A percentile compares a stretch with the other conserved stretches of the same genome.
phyloP scores from a whole-genome alignment of 1,140 invertebrate genomes.

The Sesamia nonagrioides region DNA sequence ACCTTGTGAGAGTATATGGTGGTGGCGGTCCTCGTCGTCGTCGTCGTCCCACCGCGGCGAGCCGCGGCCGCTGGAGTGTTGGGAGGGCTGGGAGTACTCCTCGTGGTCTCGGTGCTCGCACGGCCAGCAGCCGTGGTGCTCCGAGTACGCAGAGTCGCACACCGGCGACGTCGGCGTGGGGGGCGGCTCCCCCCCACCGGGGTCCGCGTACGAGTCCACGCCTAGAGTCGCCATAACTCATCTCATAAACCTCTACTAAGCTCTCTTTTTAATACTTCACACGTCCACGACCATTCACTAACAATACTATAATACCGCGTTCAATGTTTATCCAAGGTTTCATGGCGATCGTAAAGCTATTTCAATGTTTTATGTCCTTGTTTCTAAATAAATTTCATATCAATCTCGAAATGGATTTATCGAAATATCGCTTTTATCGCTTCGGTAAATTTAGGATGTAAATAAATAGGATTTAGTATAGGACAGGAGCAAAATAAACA shows the following conservation, averaged over 20 bases:
- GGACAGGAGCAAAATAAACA: conserved; percentile 73
- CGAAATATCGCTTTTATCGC: conserved; percentile 53
- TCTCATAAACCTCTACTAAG: conserved; percentile 18
- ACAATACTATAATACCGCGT: background rate
- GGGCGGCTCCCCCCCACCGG: conserved; percentile 81
- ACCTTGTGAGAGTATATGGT: conserved; percentile 82
- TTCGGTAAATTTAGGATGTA: conserved; percentile 60
- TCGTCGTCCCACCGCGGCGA: conserved; percentile 88
- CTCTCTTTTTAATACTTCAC: background rate
- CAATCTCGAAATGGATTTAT: conserved; percentile 55
- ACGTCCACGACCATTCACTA: conserved; percentile 27
- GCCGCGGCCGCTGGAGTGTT: conserved; percentile 85
- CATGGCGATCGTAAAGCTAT: conserved; percentile 64
- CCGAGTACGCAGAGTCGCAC: conserved; percentile 86
- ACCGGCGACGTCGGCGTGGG: conserved; percentile 82
- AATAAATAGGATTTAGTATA: conserved; percentile 70
- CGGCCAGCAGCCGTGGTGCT: conserved; percentile 88
- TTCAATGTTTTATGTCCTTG: conserved; percentile 57
- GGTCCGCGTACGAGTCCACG: conserved; percentile 82
- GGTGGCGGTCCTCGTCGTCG: conserved; percentile 75
- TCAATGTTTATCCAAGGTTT: conserved; percentile 43
- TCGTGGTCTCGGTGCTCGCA: conserved; percentile 80
- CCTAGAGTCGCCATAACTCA: conserved; percentile 62
- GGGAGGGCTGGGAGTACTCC: conserved; percentile 70
- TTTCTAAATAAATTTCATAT: conserved; percentile 54